Evolutionary conservation across 2,113 vertebrate species (phyloP).

Genomic region (Phycodurus eques): DNA sequence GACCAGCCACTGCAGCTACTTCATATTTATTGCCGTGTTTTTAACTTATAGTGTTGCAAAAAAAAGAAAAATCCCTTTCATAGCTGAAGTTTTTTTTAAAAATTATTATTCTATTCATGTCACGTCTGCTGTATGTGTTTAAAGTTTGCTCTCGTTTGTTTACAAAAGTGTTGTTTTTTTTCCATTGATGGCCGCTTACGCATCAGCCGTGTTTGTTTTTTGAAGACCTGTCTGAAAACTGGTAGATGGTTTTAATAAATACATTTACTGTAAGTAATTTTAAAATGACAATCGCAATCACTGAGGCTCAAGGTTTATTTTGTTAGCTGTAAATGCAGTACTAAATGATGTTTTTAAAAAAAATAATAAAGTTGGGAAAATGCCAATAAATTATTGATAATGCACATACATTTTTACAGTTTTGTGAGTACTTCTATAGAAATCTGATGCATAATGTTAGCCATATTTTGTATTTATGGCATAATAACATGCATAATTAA

Average conservation of each 20-base stretch:
- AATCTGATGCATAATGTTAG: no score
- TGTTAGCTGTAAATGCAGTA: background rate
- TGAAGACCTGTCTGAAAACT: background rate
- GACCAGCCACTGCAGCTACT: background rate
- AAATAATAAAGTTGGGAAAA: background rate
- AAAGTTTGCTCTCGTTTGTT: slow-evolving; percentile 1
- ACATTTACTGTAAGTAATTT: slow-evolving; percentile 1
- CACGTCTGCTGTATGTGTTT: background rate
- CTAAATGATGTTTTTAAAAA: background rate
- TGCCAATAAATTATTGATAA: background rate
- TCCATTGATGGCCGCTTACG: background rate
- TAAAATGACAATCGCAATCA: background rate
- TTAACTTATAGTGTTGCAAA: background rate
- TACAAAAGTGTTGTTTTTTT: background rate
- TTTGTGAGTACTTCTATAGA: no score
- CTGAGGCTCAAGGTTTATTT: background rate
- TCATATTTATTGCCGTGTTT: background rate
- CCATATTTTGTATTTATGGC: no score
- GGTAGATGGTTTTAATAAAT: background rate
- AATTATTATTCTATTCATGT: background rate
- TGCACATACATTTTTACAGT: no score
- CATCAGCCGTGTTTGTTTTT: background rate
- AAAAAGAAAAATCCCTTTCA: no score
- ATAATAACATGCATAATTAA: no score
- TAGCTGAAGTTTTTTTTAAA: background rate